Evolutionary conservation across 2,888 invertebrate genomes (phyloP), one percentile per base, ranked within the genome.

Genomic region (Apoda limacodes): DNA sequence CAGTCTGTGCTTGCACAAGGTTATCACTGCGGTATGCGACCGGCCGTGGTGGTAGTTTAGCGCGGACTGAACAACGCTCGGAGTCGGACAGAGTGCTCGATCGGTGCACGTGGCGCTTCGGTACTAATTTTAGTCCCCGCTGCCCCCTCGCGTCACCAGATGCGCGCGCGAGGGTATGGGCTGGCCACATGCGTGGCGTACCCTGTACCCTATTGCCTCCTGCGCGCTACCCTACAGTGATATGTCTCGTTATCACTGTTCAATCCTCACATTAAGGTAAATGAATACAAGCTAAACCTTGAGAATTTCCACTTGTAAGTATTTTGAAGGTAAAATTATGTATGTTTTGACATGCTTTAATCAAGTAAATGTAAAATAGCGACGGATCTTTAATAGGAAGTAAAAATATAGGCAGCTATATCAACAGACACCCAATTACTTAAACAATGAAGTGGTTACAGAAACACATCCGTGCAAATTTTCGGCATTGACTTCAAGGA

Each of bases 41-140:
- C 60, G 65, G 46, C 55, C 55, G 57, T 48, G 45, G 50, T 60
- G 64, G 60, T 64, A 62, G 64, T 65, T 62, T 65, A 55, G 68
- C 74, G 72, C 72, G 72, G 61, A 75, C 75, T 72, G 70, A 62
- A n/a, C n/a, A n/a, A n/a, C n/a, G 56, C 66, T 52, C 32, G 13
- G 37, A 30, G 37, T 34, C 38, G 39, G 28, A 54, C 48, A 54
- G n/a, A n/a, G n/a, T 38, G 50, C 46, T n/a, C n/a, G n/a, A n/a
- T 58, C 40, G 50, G 58, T 74, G 76, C 78, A 80, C 78, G 78
- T 80, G 80, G 78, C 76, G 71, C 67, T 61, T 74, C 74, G 68
- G 57, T 64, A 83, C 83, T 82, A 84, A 82, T 69, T 82, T 82
- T 78, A 82, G 81, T 72, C 82, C 81, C 72, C 81, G 72, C 65